Conservation (phyloP, 2,797 vertebrate species). For the Clarias laeviceps region DNA sequence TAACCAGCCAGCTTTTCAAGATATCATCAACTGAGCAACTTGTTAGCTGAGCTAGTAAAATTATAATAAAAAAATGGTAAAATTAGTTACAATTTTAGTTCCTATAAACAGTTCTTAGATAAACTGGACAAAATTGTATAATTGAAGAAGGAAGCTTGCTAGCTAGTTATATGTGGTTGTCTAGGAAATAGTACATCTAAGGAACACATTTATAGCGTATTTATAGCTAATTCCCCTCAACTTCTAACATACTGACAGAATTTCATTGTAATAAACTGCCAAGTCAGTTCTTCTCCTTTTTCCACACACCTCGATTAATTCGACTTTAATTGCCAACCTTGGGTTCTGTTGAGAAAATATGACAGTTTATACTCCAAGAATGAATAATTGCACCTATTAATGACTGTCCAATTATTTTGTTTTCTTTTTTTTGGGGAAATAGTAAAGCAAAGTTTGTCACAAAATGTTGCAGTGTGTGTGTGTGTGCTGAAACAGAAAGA, state of each 20-base stretch:
- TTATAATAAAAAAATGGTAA: too few relatives aligned
- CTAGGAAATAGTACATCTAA: neutral
- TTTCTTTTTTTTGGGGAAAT: constrained; percentile 3
- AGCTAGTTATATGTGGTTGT: neutral
- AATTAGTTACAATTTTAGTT: neutral
- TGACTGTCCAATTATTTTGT: neutral
- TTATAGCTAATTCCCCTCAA: neutral
- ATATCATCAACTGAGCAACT: neutral
- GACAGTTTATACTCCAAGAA: neutral
- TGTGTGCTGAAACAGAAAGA: constrained; percentile 2
- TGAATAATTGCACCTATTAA: constrained; percentile 13
- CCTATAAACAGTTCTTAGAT: neutral
- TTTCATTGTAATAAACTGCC: neutral
- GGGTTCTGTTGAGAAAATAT: neutral
- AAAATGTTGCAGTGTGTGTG: constrained; percentile 2
- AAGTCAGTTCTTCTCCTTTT: neutral
- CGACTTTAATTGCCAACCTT: neutral
- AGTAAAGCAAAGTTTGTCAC: neutral
- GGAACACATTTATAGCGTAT: neutral
- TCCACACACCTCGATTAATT: neutral
- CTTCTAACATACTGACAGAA: neutral
- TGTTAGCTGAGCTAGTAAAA: neutral
- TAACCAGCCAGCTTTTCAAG: neutral
- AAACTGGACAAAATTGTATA: neutral
- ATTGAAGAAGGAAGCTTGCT: neutral